Evolutionary conservation across 2,113 vertebrate genomes (phyloP).

Genomic region (Shinisaurus crocodilurus): DNA sequence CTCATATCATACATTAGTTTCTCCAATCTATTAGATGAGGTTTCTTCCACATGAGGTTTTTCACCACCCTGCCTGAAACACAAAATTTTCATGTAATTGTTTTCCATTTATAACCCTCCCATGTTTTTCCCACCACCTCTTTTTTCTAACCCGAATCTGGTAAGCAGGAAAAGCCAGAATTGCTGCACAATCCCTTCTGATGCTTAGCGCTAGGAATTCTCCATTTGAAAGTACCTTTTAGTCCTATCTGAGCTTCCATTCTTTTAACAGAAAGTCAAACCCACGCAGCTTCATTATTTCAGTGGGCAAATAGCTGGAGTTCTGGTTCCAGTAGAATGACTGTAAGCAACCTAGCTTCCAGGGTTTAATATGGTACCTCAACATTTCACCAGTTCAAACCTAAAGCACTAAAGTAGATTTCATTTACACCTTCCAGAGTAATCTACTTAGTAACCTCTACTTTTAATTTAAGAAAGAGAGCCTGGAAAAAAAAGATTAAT

Average conservation of each 20-base stretch:
- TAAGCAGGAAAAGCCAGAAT: too few relatives aligned
- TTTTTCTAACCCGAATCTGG: too few relatives aligned
- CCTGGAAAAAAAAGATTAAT: constrained; percentile 65
- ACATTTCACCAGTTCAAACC: neutral
- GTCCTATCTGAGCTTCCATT: neutral
- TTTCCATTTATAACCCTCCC: too few relatives aligned
- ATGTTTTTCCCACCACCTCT: too few relatives aligned
- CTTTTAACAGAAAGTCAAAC: neutral
- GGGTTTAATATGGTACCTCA: neutral
- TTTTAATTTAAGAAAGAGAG: constrained; percentile 64
- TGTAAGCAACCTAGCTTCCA: neutral
- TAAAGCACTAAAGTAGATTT: constrained; percentile 41
- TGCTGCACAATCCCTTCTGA: too few relatives aligned
- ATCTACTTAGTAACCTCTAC: constrained; percentile 53
- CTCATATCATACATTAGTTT: too few relatives aligned
- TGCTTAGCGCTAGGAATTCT: too few relatives aligned
- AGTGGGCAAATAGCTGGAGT: neutral
- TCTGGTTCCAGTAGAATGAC: neutral
- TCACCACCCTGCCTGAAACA: too few relatives aligned
- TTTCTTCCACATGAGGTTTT: too few relatives aligned
- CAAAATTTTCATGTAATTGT: too few relatives aligned
- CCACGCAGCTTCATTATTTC: neutral
- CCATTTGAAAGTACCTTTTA: neutral
- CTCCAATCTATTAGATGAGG: too few relatives aligned
- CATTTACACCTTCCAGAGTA: constrained; percentile 54